Evolutionary conservation across 1,140 invertebrate species (phyloP).

Genomic region (Ostrea denselamellosa): DNA sequence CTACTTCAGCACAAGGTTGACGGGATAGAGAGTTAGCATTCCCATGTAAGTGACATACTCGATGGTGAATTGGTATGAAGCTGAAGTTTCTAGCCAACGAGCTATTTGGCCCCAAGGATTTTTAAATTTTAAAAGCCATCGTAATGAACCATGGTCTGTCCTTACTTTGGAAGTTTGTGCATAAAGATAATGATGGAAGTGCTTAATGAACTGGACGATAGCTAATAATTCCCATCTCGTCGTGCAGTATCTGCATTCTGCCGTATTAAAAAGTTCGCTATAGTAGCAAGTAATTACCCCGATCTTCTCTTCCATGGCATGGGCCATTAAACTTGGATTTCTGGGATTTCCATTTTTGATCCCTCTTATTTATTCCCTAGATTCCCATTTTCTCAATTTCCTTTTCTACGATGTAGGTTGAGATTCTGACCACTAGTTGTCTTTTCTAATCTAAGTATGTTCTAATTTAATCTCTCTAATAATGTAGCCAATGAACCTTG

Average conservation of each 20-base stretch:
- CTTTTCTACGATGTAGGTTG: neutral
- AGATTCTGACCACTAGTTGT: neutral
- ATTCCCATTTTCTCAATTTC: slow-evolving; percentile 29
- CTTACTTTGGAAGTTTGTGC: slow-evolving; percentile 13
- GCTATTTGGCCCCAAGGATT: slow-evolving; percentile 37
- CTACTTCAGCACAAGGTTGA: neutral
- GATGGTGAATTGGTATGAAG: slow-evolving; percentile 48
- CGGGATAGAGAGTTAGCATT: slow-evolving; percentile 47
- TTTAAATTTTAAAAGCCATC: slow-evolving; percentile 26
- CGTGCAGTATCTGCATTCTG: neutral
- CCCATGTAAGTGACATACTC: slow-evolving; percentile 34
- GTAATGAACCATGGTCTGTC: slow-evolving; percentile 29
- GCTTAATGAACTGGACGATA: slow-evolving; percentile 28
- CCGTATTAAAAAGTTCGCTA: slow-evolving; percentile 27
- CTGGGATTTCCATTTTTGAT: slow-evolving; percentile 4
- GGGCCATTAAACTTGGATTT: slow-evolving; percentile 1
- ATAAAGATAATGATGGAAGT: slow-evolving; percentile 39
- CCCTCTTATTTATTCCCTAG: slow-evolving; percentile 13
- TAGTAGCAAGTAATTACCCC: neutral
- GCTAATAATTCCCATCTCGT: slow-evolving; percentile 30
- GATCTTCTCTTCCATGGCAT: neutral
- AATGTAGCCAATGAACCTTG: neutral
- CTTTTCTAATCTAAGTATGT: slow-evolving; percentile 36
- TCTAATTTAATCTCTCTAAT: slow-evolving; percentile 30
- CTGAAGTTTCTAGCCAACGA: slow-evolving; percentile 15